Conservation (phyloP, 2,888 invertebrate genomes). For the Lamellibrachia columna region DNA sequence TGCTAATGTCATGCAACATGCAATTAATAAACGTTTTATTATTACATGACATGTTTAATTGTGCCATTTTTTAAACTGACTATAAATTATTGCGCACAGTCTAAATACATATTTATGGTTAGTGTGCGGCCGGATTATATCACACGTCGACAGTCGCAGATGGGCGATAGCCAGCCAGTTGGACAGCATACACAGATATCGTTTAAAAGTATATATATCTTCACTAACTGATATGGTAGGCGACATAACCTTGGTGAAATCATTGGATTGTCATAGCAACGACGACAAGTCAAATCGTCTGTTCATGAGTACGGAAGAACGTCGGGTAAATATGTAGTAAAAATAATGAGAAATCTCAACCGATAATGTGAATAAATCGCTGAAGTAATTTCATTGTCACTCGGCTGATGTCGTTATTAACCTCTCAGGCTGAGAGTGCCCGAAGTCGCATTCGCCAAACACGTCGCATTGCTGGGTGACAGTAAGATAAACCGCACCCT, state of each 20-base stretch:
- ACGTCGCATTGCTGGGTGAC: constrained; percentile 12
- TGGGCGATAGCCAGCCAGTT: neutral
- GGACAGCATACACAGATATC: neutral
- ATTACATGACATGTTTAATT: neutral
- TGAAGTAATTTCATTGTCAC: constrained; percentile 3
- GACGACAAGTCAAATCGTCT: neutral
- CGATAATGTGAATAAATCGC: constrained; percentile 6
- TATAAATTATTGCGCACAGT: neutral
- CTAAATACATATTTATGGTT: neutral
- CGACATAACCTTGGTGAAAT: neutral
- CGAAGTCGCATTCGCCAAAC: constrained; percentile 12
- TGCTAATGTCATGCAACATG: neutral
- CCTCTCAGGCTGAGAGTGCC: neutral
- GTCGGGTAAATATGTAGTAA: neutral
- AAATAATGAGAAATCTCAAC: neutral
- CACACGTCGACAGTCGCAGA: neutral
- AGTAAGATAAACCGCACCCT: neutral
- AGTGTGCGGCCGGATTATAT: neutral
- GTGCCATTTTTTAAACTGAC: neutral
- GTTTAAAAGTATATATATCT: neutral
- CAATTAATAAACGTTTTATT: neutral
- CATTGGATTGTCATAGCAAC: neutral
- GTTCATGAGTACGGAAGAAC: neutral
- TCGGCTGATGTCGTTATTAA: constrained; percentile 12
- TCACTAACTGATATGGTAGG: constrained; percentile 2